A percentile compares a stretch with the other conserved stretches of the same genome.
Conservation (phyloP, 2,797 vertebrate species). For the Setipinna tenuifilis region DNA sequence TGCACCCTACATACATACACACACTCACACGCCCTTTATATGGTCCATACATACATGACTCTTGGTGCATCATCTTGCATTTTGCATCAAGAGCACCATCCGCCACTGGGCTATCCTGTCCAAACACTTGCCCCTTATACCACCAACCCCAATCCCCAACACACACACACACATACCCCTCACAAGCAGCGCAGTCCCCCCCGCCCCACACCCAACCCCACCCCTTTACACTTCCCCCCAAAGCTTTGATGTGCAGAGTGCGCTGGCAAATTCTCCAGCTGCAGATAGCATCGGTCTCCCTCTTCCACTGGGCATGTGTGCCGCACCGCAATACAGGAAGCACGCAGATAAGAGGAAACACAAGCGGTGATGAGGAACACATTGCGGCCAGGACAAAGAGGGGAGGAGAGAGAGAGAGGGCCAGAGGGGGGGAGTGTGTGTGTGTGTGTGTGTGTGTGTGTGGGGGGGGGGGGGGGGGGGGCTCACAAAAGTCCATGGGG, state of each 20-base stretch:
- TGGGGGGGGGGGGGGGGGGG: conserved; percentile 41
- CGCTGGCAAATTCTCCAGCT: conserved; percentile 70
- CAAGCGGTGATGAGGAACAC: conserved; percentile 72
- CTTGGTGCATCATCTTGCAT: conserved; percentile 44
- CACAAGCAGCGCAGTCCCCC: conserved; percentile 38
- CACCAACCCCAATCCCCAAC: neutral
- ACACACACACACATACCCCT: neutral
- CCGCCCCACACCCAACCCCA: conserved; percentile 29
- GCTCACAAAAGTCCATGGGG: conserved; percentile 53
- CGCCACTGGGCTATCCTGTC: conserved; percentile 45
- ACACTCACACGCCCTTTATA: neutral
- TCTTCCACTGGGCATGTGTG: conserved; percentile 61
- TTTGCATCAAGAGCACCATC: conserved; percentile 39
- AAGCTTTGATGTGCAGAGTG: conserved; percentile 61
- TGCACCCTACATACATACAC: too few species aligned
- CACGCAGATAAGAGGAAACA: conserved; percentile 72
- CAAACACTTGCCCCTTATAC: conserved; percentile 13
- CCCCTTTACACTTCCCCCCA: neutral
- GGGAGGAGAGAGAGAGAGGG: neutral
- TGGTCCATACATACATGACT: neutral
- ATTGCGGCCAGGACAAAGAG: conserved; percentile 57
- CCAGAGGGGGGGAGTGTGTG: conserved; percentile 26
- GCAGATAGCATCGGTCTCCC: conserved; percentile 72
- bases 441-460: too few species aligned
- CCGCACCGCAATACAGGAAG: conserved; percentile 66